Percentiles rank a stretch among this genome's conserved stretches.
Evolutionary conservation across 2,113 vertebrate species (phyloP).

Genomic region (Camelus dromedarius): DNA sequence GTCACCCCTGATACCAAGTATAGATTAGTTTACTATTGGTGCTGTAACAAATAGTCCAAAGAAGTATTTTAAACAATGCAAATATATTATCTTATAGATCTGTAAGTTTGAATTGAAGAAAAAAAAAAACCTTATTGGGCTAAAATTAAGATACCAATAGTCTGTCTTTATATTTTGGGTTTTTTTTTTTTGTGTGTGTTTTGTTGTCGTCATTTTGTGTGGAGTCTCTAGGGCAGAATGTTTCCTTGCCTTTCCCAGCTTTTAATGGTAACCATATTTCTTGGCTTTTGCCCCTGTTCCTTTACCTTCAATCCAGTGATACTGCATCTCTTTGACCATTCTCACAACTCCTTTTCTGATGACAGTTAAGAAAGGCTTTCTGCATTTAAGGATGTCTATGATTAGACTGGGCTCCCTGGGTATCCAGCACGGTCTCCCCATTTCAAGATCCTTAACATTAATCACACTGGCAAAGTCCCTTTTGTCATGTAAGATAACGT

Average conservation of each 20-base stretch:
- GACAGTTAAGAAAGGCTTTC: not conserved
- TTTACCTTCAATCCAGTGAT: not conserved
- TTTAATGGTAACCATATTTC: not conserved
- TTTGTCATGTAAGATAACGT: not conserved
- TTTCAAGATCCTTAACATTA: not conserved
- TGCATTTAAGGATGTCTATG: not conserved
- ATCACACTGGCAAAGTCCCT: not conserved
- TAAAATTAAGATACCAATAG: not conserved
- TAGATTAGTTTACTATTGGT: not conserved
- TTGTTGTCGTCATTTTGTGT: not conserved
- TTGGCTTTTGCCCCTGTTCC: not conserved
- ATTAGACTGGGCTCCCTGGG: not conserved
- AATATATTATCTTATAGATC: not conserved
- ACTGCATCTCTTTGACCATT: not conserved
- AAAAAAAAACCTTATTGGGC: not conserved
- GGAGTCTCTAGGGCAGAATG: not conserved
- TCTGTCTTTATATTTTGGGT: too few species aligned
- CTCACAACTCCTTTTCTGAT: not conserved
- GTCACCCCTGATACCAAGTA: not conserved
- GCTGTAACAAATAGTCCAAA: not conserved
- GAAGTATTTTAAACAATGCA: not conserved
- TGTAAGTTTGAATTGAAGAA: not conserved
- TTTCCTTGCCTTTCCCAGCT: not conserved
- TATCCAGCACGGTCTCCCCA: not conserved
- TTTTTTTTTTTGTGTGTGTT: too few species aligned